Evolutionary conservation across 2,888 invertebrate species (phyloP).

Genomic region (Catocala fraxini): DNA sequence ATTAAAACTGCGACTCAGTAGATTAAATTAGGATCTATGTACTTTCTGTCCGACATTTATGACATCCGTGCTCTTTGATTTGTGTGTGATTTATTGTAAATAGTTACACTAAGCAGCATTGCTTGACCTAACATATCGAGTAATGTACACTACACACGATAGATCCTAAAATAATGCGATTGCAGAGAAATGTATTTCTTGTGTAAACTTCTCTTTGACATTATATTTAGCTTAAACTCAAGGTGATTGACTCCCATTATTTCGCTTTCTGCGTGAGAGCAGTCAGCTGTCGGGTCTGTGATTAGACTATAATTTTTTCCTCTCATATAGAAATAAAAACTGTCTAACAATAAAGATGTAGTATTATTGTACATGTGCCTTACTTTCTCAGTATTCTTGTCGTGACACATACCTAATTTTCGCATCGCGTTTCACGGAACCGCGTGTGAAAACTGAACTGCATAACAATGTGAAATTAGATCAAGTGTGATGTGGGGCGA

Average conservation of each 20-base stretch:
- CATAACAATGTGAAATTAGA: conserved; percentile 63
- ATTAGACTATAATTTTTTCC: conserved; percentile 11
- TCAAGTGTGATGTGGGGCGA: conserved; percentile 51
- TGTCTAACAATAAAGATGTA: conserved; percentile 33
- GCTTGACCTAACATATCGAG: too few species aligned
- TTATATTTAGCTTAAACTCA: too few species aligned
- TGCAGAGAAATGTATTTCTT: too few species aligned
- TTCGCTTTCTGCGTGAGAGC: conserved; percentile 8
- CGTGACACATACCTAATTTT: conserved; percentile 53
- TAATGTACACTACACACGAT: too few species aligned
- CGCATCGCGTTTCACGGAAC: conserved; percentile 52
- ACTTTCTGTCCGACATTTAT: too few species aligned
- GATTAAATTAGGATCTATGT: too few species aligned
- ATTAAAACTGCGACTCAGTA: too few species aligned
- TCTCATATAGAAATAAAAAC: conserved; percentile 8
- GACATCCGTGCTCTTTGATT: too few species aligned
- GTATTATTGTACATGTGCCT: conserved; percentile 33
- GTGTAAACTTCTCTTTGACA: too few species aligned
- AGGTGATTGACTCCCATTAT: background rate
- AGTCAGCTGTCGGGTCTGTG: background rate
- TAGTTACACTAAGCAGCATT: too few species aligned
- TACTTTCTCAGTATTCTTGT: conserved; percentile 45
- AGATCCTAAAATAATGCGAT: too few species aligned
- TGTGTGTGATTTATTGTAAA: too few species aligned
- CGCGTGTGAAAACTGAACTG: conserved; percentile 51